Evolutionary conservation across 2,888 invertebrate species (phyloP), one percentile per base, ranked within the genome.

Genomic region (Chaetogeoica ovagalla): DNA sequence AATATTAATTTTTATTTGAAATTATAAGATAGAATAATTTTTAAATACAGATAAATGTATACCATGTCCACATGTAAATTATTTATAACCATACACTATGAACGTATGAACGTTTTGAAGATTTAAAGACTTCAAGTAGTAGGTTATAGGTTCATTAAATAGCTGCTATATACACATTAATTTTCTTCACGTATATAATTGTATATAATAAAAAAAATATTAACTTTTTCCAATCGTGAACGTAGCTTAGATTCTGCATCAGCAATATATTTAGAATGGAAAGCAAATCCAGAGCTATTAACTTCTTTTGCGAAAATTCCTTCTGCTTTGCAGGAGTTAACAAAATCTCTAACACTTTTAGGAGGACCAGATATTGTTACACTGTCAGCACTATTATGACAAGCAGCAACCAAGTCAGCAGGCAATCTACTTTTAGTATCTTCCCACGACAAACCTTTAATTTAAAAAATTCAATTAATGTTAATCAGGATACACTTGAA

Each of bases 341-440:
- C 91, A 85, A 95, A 91, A 83, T 89, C 89, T 57, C 89, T 88
- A 13, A 96, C 88, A 1, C 91, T 89, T 1, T 88, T 89, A 60
- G 90, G 90, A 0, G 95, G 94, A 0, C 98, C 98, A 3, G 98
- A 98, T 83, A 98, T 89, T 19, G 98, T 97, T 13, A 98, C 97
- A 84, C 94, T 96, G 86, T 98, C 97, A 82, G 88, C 89, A 81
- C 96, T 92, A 87, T 99, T 99, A 88, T 98, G 97, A 86, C 98
- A 99, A 71, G 97, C 97, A 13, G 95, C 92, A 84, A 90, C 90
- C 23, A 97, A 89, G 84, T 91, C 94, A 48, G 91, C 86, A 23
- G 97, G 95, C 84, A 94, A 92, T 76, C 91, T 90, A 83, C 87
- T 87, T 84, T 89, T 89, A 75, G 91, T 90, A 84, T 95, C 92